Conservation (phyloP, 2,888 invertebrate species). For the Tinea trinotella region DNA sequence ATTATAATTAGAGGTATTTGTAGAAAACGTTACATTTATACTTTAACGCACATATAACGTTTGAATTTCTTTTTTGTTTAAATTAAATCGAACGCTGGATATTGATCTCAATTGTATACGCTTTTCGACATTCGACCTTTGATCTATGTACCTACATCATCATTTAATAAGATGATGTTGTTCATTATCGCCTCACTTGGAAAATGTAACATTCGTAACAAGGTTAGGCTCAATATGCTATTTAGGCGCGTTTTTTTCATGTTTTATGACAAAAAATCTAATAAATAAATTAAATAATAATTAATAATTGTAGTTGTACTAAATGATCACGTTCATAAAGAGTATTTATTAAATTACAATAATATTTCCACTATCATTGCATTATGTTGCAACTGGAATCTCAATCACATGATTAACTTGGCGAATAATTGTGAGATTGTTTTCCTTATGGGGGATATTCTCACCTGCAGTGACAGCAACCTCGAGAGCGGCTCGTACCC, state of each 20-base stretch:
- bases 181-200: constrained; percentile 28
- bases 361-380: background rate
- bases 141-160: constrained; percentile 25
- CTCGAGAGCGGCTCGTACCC: constrained; percentile 28
- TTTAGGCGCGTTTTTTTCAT: background rate
- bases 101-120: background rate
- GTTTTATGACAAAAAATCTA: background rate
- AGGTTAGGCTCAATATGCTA: constrained; percentile 23
- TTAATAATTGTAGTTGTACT: background rate
- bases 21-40: background rate
- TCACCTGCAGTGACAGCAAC: constrained; percentile 36
- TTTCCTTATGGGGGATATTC: constrained; percentile 22
- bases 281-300: background rate
- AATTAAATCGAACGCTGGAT: background rate
- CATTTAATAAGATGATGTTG: constrained; percentile 26
- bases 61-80: background rate
- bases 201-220: constrained; percentile 27
- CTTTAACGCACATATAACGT: background rate
- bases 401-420: constrained; percentile 42
- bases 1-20: background rate
- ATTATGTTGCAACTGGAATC: background rate
- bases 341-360: background rate
- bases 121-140: constrained; percentile 26
- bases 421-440: constrained; percentile 21
- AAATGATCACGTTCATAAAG: background rate